Evolutionary conservation across 2,113 vertebrate genomes (phyloP), one percentile per base, ranked within the genome.

Genomic region (Mungos mungo): DNA sequence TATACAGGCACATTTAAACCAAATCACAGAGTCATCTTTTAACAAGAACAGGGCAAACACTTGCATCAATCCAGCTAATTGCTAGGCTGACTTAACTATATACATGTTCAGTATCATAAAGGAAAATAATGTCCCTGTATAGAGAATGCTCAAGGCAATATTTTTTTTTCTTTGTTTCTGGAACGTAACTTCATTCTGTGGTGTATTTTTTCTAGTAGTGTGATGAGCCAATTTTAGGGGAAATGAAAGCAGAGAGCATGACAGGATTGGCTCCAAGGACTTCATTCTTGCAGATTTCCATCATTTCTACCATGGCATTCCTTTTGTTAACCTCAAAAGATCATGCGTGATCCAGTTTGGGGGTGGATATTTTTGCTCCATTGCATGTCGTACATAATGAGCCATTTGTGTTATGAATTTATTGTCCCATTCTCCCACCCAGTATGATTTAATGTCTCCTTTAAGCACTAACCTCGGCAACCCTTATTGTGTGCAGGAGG

Each of bases 211-310:
- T 47, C 87, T 96, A 85, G 47, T 29, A 31, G 38, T n/a, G 27
- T 95, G 97, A 97, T 97, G 93, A 97, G 96, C 96, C 96, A 97
- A 96, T 96, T 96, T 97, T 77, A 83, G 31, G 83, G 88, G 93
- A 97, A 97, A 97, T 95, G 91, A 98, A 97, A 98, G 96, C 88
- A 87, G 74, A 7, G 50, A 90, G 88, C 84, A 94, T 72, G 97
- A 95, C 85, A 97, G 45, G 68, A 94, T 88, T 93, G 93, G 95
- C 89, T 98, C 79, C 2, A 2, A 82, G 89, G 72, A 76, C 38
- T 81, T 97, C 86, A 93, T 97, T 98, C 93, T 76, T 97, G 21
- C 29, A 91, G 90, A 95, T 94, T 96, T 89, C 89, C 93, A 95
- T 98, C 95, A 93, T 91, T 93, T 87, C 52, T 72, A 87, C 45